phyloP scores from a whole-genome alignment of 2,888 invertebrate species.

The Ophraella communa region DNA sequence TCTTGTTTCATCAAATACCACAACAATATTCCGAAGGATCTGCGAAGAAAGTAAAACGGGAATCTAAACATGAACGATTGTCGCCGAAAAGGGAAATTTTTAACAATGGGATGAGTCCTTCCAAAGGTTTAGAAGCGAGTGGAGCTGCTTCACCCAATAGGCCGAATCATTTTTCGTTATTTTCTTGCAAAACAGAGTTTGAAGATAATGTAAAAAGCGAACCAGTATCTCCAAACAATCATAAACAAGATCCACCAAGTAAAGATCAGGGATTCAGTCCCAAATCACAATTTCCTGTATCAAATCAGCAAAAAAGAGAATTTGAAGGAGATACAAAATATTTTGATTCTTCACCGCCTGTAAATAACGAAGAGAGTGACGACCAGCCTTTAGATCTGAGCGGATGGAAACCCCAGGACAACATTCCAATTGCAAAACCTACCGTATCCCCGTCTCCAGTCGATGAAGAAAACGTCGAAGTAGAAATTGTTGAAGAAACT shows the following conservation, averaged over 20 bases:
- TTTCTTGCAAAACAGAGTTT: neutral
- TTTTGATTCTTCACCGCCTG: constrained; percentile 44
- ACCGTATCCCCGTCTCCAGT: constrained; percentile 42
- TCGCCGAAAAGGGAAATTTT: constrained; percentile 23
- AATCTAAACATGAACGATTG: constrained; percentile 24
- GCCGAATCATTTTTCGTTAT: constrained; percentile 53
- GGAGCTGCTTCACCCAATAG: constrained; percentile 72
- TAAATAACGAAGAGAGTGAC: constrained; percentile 57
- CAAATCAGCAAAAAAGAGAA: neutral
- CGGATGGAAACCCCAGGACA: constrained; percentile 53
- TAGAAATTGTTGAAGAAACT: constrained; percentile 63
- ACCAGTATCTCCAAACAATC: neutral
- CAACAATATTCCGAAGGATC: constrained; percentile 55
- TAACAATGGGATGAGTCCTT: constrained; percentile 64
- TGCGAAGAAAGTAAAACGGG: constrained; percentile 39
- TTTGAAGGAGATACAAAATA: neutral
- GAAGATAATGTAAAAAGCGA: neutral
- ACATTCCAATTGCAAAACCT: neutral
- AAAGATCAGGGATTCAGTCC: neutral
- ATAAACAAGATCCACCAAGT: neutral
- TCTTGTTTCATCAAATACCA: constrained; percentile 67
- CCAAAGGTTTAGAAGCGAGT: constrained; percentile 72
- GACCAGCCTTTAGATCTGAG: constrained; percentile 81
- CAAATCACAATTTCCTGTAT: neutral
- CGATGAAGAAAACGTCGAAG: constrained; percentile 65